Evolutionary conservation across 2,797 vertebrate species (phyloP), one percentile per base, ranked within the genome.

Genomic region (Notamacropus eugenii): DNA sequence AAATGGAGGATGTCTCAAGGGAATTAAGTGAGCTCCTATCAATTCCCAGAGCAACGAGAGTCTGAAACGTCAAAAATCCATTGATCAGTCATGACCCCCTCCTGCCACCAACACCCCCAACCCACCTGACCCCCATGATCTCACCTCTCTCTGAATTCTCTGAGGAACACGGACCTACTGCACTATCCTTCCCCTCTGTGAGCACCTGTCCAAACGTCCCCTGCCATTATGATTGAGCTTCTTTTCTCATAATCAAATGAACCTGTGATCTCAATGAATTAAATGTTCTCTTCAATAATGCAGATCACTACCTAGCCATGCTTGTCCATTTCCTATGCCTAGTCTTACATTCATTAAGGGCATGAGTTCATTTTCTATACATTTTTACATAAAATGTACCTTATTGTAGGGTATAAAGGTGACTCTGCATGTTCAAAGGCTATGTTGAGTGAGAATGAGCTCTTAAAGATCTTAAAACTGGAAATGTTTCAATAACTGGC

Each of bases 1-100:
- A 96, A 97, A 98, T 97, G 55, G 97, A 96, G 12, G 98, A 98
- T 54, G 92, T 58, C 97, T 98, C 97, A 9, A 98, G 97, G 55
- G 97, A 98, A 93, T 31, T 98, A 50, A 98, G 98, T 5, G 98
- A 98, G 95, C 95, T 98, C 96, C 98, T 95, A 94, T 98, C 97
- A 57, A 98, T 98, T 93, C 97, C 97, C 98, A 98, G 98, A 95
- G 98, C 97, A 96, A 98, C 93, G 93, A 98, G 94, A 95, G 97
- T 97, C 98, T 98, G 93, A 90, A 90, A 95, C 95, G 11, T 58
- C 67, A 93, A 19, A 96, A 94, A 82, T 46, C 22, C 9, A 82
- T 24, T 46, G 74, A 40, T 74, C 16, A 24, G 22, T 46, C 74
- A 46, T 11, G 22, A 46, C n/a, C 74, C 22, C 3, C 22, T 82